Base-by-base conservation (phyloP, 2,888 invertebrate genomes). In the Dryococelus australis region DNA sequence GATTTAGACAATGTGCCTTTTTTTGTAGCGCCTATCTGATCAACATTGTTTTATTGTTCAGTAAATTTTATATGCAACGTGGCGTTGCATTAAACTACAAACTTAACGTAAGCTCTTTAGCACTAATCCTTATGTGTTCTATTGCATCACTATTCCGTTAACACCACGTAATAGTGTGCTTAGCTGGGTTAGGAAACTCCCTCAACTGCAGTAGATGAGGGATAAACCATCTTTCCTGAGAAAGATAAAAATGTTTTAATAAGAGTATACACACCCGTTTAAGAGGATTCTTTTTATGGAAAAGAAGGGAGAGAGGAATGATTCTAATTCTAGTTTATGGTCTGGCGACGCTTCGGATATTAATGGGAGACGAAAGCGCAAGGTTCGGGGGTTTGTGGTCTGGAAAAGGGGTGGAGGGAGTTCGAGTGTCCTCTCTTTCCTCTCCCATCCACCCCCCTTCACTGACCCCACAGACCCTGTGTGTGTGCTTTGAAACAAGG, bases 301-400 rank as follows among this genome's bases (percentile, higher is more conserved):
- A 43, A 51, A 27, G 78, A 53, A 28, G 27, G 47, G 85, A 84
- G 85, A 27, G 86, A 84, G 85, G 86, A 86, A 87, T 87, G 87
- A 80, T 88, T 88, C 86, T 88, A 88, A 88, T 88, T 86, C 87
- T 87, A 88, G 88, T 88, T 88, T 88, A 88, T 87, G 88, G 87
- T 80, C 53, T 86, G 81, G 86, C 86, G 86, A 88, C 85, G 65
- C 86, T 86, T 88, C 88, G 85, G 88, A 88, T 88, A 87, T 87
- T 87, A 88, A 88, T 88, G 84, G 65, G 13, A 65, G 65, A 20
- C n/a, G 65, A 24, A 65, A 65, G 51, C 24, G 8, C 16, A n/a
- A 24, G 20, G 65, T 65, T 24, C 65, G 65, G 0, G 2, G 65
- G n/a, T 24, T 65, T 65, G 8, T 10, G 24, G 65, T 65, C n/a